Conservation (phyloP, 53 echinoderm and acorn worm species). For the Zoroaster sp. region DNA sequence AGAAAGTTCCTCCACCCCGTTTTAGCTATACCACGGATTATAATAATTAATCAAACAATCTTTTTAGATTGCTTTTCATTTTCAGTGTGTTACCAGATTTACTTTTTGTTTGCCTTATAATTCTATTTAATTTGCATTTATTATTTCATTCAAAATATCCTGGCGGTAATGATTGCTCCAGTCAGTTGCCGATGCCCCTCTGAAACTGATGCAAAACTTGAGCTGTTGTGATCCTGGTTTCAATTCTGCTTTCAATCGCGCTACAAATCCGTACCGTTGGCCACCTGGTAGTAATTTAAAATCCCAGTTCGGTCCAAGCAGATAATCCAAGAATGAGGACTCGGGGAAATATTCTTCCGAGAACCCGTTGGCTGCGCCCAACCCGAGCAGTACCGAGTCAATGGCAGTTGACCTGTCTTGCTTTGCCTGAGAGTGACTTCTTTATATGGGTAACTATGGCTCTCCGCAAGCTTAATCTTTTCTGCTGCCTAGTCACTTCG, state of each 20-base stretch:
- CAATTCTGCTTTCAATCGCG: background rate
- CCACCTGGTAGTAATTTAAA: background rate
- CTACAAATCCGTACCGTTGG: background rate
- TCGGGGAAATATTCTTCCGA: background rate
- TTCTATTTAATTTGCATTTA: background rate
- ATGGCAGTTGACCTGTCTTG: background rate
- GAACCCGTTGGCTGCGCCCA: background rate
- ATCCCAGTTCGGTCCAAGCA: background rate
- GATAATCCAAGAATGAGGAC: background rate
- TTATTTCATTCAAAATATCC: background rate
- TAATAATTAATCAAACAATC: too few species aligned
- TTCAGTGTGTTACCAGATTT: too few species aligned
- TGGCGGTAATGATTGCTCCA: background rate
- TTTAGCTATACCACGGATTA: too few species aligned
- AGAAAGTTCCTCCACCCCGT: too few species aligned
- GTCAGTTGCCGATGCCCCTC: background rate
- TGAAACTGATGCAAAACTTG: background rate
- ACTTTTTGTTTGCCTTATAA: too few species aligned
- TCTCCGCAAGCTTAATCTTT: background rate
- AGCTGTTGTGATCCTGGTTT: background rate
- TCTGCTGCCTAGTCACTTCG: background rate
- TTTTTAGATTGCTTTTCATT: too few species aligned
- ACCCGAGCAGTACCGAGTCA: background rate
- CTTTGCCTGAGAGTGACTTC: background rate
- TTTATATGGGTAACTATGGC: background rate